Conservation (phyloP, 2,113 vertebrate genomes). For the Clarias magur region DNA sequence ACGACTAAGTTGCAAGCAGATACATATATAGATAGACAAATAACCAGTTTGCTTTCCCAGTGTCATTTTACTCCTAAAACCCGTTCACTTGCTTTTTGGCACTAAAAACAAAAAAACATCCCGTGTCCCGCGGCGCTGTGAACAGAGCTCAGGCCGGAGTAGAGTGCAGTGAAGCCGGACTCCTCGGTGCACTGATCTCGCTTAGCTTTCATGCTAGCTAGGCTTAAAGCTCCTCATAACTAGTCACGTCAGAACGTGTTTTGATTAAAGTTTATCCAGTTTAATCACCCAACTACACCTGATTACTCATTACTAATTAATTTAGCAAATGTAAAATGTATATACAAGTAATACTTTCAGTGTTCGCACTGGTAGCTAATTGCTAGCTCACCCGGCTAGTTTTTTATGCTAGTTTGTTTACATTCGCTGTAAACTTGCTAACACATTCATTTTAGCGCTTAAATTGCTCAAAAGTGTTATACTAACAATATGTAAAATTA, state of each 20-base stretch:
- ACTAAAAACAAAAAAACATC: neutral
- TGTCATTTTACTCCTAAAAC: no score
- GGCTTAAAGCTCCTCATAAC: neutral
- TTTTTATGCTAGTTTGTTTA: constrained; percentile 6
- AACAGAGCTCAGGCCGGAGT: neutral
- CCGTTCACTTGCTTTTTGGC: neutral
- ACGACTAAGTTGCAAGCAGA: neutral
- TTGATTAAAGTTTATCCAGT: neutral
- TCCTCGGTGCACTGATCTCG: neutral
- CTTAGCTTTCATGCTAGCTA: neutral
- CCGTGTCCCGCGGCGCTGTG: neutral
- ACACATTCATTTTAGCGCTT: neutral
- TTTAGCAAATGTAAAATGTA: no score
- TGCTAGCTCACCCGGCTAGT: neutral
- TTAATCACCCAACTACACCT: neutral
- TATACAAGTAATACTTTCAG: no score
- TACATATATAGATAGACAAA: neutral
- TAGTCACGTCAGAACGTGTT: neutral
- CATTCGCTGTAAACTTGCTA: neutral
- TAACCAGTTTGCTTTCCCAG: neutral
- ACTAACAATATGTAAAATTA: neutral
- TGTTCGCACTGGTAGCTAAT: neutral
- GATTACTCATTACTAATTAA: neutral
- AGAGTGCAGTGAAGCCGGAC: neutral
- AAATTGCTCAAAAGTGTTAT: neutral